Percentiles rank a stretch among this genome's conserved stretches.
These are phyloP conservation scores for Oncorhynchus kisutch DNA, from an alignment of 2,113 vertebrate genomes.

Conservation along the genomic window DNA sequence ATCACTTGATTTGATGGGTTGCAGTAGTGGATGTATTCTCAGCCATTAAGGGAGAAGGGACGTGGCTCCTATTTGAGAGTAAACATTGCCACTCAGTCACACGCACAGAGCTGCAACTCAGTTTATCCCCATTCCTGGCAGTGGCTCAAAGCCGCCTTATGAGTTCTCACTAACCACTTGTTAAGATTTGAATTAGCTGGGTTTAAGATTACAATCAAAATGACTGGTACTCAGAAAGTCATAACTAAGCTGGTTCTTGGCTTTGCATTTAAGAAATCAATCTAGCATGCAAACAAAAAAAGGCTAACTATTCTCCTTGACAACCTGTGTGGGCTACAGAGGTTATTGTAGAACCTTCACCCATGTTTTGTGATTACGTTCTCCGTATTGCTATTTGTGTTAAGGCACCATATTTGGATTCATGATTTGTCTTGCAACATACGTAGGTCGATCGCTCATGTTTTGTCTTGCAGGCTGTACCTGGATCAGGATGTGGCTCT, in stretches of 20 bases:
- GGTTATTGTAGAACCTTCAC: not conserved
- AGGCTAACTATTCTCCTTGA: not conserved
- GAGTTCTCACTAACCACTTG: not conserved
- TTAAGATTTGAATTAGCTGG: slow-evolving; percentile 16
- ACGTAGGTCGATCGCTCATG: not conserved
- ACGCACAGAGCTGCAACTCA: not conserved
- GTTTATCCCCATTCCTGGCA: slow-evolving; percentile 23
- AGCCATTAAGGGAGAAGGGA: too few species aligned
- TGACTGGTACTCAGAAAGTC: slow-evolving; percentile 1
- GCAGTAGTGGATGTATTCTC: too few species aligned
- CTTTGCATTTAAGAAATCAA: not conserved
- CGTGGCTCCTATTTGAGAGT: too few species aligned
- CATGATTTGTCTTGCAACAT: not conserved
- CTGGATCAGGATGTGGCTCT: slow-evolving; percentile 86
- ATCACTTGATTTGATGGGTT: too few species aligned
- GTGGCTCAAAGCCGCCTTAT: not conserved
- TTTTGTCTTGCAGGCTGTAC: slow-evolving; percentile 76
- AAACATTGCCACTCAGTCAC: too few species aligned
- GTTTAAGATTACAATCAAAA: slow-evolving; percentile 12
- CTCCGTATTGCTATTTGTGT: not conserved
- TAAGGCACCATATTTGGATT: too few species aligned
- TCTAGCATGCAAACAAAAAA: not conserved
- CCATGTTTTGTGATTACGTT: too few species aligned
- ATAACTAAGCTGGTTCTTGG: slow-evolving; percentile 3
- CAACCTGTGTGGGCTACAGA: not conserved